A percentile compares a stretch with the other conserved stretches of the same genome.
Conservation (phyloP, 2,113 vertebrate species). For the Clarias macrocephalus region DNA sequence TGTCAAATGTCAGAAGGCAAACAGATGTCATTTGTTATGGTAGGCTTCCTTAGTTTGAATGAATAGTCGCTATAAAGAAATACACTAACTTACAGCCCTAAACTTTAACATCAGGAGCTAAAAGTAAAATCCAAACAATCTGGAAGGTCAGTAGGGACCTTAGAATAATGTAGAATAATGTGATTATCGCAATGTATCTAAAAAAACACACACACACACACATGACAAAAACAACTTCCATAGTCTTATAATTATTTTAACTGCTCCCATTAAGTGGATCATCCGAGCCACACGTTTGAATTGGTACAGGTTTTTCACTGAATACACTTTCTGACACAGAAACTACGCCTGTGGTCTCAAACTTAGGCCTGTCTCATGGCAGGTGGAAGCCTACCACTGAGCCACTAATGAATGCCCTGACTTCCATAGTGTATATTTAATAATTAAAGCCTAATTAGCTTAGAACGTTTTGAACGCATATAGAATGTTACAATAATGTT, state of each 20-base stretch:
- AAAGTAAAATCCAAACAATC: neutral
- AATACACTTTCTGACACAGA: too few relatives aligned
- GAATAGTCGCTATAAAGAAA: neutral
- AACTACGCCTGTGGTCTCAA: too few relatives aligned
- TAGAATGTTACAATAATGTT: neutral
- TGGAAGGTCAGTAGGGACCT: neutral
- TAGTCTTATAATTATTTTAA: neutral
- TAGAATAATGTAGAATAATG: neutral
- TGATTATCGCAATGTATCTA: neutral
- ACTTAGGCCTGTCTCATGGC: too few relatives aligned
- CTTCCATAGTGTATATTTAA: neutral
- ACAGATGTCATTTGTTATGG: conserved; percentile 21
- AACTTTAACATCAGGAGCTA: neutral
- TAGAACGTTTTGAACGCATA: neutral
- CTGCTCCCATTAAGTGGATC: too few relatives aligned
- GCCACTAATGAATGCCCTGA: neutral
- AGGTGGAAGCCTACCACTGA: too few relatives aligned
- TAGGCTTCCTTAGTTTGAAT: conserved; percentile 8
- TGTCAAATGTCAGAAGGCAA: conserved; percentile 27
- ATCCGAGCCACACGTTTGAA: too few relatives aligned
- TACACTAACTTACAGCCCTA: neutral
- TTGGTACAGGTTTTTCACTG: too few relatives aligned
- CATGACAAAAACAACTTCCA: neutral
- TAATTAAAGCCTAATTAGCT: neutral
- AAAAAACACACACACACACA: neutral